These are phyloP conservation scores for Dendrocincla tyrannina DNA, from an alignment of 2,797 vertebrate genomes.

Conservation along the genomic window DNA sequence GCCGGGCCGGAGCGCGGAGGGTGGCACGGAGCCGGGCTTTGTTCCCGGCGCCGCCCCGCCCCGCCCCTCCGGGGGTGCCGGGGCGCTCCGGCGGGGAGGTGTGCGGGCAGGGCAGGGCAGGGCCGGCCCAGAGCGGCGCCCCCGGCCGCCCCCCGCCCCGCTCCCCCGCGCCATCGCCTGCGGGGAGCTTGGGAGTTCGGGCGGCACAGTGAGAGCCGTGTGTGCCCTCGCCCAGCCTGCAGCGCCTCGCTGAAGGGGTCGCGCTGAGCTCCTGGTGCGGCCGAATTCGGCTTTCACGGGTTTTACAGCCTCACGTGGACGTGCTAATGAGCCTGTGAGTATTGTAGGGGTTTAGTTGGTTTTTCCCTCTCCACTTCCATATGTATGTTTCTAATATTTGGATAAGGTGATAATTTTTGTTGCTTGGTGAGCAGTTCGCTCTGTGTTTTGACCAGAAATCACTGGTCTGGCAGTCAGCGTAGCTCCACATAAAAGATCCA, in stretches of 20 bases:
- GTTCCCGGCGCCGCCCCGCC: slow-evolving; percentile 52
- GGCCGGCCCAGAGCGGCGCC: background rate
- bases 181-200: background rate
- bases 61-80: background rate
- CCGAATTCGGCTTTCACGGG: background rate
- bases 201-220: rapidly evolving
- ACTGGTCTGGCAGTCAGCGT: background rate
- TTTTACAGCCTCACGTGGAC: rapidly evolving
- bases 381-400: background rate
- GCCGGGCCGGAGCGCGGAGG: background rate
- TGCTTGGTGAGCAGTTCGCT: background rate
- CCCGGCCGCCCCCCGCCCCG: background rate
- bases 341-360: background rate
- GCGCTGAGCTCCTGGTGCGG: background rate
- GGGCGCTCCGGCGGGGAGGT: background rate
- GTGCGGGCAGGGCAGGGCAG: background rate
- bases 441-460: background rate
- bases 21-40: slow-evolving; percentile 51
- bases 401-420: background rate
- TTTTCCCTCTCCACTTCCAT: rapidly evolving
- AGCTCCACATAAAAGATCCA: background rate
- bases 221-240: rapidly evolving
- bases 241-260: background rate
- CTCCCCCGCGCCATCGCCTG: background rate
- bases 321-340: rapidly evolving